A percentile compares a stretch with the other conserved stretches of the same genome.
These are phyloP conservation scores for Chelon auratus DNA, from an alignment of 2,797 vertebrate genomes.

Conservation along the genomic window DNA sequence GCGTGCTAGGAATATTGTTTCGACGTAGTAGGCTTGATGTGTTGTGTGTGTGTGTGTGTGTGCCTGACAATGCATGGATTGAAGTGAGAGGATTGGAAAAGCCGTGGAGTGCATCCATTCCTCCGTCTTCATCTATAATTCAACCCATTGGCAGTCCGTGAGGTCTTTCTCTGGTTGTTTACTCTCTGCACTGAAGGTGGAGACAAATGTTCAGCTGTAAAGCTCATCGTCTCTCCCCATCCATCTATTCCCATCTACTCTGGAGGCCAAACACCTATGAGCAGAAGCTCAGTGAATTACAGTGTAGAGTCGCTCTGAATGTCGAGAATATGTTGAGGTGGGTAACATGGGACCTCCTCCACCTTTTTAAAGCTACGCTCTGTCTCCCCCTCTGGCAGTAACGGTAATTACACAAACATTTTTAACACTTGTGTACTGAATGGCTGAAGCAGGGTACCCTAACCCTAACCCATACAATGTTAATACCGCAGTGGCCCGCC, in stretches of 20 bases:
- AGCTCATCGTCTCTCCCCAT: constrained; percentile 39
- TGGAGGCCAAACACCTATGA: constrained; percentile 29
- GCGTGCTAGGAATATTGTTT: constrained; percentile 37
- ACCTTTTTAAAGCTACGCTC: neutral
- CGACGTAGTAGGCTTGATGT: constrained; percentile 16
- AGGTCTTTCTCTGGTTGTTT: constrained; percentile 46
- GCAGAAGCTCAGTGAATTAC: constrained; percentile 21
- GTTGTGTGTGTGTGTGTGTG: constrained; percentile 6
- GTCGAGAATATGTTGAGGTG: neutral
- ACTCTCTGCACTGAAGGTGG: constrained; percentile 30
- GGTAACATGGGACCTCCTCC: neutral
- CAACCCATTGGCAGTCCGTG: constrained; percentile 43
- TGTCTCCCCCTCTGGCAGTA: too few relatives aligned
- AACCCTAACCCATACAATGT: too few relatives aligned
- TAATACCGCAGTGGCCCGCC: too few relatives aligned
- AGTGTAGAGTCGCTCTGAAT: constrained; percentile 15
- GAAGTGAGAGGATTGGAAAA: constrained; percentile 44
- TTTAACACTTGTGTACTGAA: too few relatives aligned
- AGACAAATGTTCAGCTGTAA: constrained; percentile 42
- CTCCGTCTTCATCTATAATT: constrained; percentile 75
- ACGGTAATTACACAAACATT: too few relatives aligned
- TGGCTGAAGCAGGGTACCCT: too few relatives aligned
- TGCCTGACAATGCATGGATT: neutral
- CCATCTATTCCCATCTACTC: constrained; percentile 38
- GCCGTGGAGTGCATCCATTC: constrained; percentile 51